Conservation (phyloP, 2,797 vertebrate genomes). For the Rousettus madagascariensis region DNA sequence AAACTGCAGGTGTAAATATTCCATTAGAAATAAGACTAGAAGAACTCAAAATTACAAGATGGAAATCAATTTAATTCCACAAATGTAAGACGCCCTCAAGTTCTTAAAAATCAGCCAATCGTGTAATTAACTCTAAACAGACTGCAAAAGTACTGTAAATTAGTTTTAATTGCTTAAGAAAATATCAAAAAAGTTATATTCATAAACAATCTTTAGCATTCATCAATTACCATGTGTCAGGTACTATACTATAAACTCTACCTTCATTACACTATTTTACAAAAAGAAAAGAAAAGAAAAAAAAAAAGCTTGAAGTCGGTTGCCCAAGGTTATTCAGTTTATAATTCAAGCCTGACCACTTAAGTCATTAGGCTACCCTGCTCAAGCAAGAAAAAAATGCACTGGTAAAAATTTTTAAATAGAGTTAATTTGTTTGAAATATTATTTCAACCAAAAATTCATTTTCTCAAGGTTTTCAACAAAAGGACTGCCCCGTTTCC, state of each 20-base stretch:
- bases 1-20: neutral
- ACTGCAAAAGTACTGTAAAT: neutral
- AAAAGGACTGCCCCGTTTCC: neutral
- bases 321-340: neutral
- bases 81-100: neutral
- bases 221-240: neutral
- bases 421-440: neutral
- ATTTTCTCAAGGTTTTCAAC: neutral
- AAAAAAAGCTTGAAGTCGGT: neutral
- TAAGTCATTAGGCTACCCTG: neutral
- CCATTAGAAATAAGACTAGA: neutral
- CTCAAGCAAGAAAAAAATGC: neutral
- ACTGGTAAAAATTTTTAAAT: neutral
- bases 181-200: neutral
- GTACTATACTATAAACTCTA: neutral
- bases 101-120: neutral
- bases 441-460: neutral
- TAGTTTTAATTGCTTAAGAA: neutral
- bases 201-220: neutral
- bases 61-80: neutral
- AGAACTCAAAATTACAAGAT: neutral
- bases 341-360: neutral
- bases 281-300: neutral
- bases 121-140: neutral
- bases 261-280: neutral